A percentile compares a stretch with the other conserved stretches of the same genome.
These are phyloP conservation scores for Thereva unica DNA, from an alignment of 2,888 invertebrate genomes.

Conservation along the genomic window DNA sequence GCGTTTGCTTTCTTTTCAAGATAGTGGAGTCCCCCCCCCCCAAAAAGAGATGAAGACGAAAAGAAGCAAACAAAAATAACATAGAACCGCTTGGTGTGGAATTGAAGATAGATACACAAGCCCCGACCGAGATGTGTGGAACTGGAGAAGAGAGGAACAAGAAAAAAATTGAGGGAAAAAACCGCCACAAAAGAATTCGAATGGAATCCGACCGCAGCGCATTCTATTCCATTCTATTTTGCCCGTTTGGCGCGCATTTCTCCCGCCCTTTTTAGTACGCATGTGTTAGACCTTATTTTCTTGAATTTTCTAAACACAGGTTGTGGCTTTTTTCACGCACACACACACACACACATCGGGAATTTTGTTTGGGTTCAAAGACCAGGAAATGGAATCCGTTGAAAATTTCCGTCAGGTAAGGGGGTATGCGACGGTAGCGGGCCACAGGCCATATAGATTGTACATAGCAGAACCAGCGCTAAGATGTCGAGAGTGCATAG, in stretches of 20 bases:
- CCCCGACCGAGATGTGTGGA: too few species aligned
- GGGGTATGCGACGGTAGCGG: neutral
- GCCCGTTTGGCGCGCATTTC: conserved; percentile 46
- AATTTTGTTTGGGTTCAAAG: conserved; percentile 47
- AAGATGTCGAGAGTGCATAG: neutral
- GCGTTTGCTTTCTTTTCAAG: too few species aligned
- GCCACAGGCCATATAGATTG: neutral
- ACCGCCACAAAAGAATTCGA: conserved; percentile 5
- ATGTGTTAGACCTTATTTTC: conserved; percentile 9
- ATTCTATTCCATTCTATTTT: conserved; percentile 9
- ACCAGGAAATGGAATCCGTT: conserved; percentile 43
- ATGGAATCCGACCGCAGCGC: conserved; percentile 6
- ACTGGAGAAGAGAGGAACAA: neutral
- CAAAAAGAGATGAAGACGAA: too few species aligned
- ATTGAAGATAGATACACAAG: too few species aligned
- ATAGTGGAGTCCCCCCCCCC: too few species aligned
- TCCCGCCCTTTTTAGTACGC: conserved; percentile 44
- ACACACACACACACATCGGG: conserved; percentile 14
- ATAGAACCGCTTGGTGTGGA: too few species aligned
- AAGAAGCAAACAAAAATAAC: too few species aligned
- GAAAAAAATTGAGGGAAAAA: conserved; percentile 1
- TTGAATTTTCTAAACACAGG: neutral
- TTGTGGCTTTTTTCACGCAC: neutral
- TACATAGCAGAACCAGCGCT: too few species aligned
- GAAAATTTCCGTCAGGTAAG: neutral